Evolutionary conservation across 1,140 invertebrate species (phyloP), one percentile per base, ranked within the genome.

Genomic region (Camponotus pennsylvanicus): DNA sequence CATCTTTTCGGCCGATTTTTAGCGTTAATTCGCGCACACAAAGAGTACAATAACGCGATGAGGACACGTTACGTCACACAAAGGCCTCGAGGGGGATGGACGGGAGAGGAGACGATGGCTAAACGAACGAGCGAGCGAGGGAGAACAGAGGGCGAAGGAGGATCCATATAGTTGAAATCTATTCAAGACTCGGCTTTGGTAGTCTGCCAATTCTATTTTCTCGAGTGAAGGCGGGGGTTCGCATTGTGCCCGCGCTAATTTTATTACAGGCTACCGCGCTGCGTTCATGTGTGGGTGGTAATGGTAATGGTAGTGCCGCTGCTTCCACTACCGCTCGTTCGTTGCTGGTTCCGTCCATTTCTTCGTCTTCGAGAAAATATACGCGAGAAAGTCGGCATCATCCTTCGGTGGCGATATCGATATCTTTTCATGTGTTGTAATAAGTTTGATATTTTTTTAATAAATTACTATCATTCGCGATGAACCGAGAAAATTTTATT

Each of bases 191-290:
- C 76, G 77, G 87, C 77, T 93, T 93, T 94, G 94, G 93, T 92
- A 83, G 7, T 27, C 34, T 92, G 94, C 94, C 94, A 95, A 93
- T 88, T 94, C 94, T 95, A 95, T 94, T 95, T 94, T 93, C 89
- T 91, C 92, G 90, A 86, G 91, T 91, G 93, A 94, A 94, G 93
- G 93, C 93, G 93, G 94, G 93, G 94, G 92, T 88, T 91, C 91
- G 91, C 92, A 94, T 94, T 94, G 92, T 95, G 86, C 88, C 92
- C 80, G 91, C 87, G 93, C 94, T 94, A 94, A 94, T 95, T 94
- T 93, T 87, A 92, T 93, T 93, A 92, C 92, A 76, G 89, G 90
- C 88, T 92, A 67, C 84, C 77, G 21, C 52, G 69, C 70, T 73
- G 49, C 37, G 76, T 64, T 73, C 59, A 15, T 32, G 71, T 69